A percentile compares a stretch with the other conserved stretches of the same genome.
These are phyloP conservation scores for Sebastes ruberrimus DNA, from an alignment of 2,797 vertebrate genomes.

Conservation along the genomic window DNA sequence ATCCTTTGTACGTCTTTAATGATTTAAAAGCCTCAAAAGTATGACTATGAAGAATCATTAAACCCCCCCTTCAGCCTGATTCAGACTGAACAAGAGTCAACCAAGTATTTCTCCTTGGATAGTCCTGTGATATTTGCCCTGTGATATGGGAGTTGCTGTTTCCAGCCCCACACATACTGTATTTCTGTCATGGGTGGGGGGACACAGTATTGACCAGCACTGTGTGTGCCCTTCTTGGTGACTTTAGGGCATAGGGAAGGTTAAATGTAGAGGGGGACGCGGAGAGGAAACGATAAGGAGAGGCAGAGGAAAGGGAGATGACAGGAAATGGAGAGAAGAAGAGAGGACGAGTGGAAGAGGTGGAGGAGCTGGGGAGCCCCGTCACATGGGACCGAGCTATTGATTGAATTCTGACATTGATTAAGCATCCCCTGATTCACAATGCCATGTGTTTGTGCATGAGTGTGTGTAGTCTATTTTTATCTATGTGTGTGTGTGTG, in stretches of 20 bases:
- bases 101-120: not conserved
- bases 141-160: not conserved
- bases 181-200: conserved; percentile 5
- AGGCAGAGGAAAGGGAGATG: conserved; percentile 46
- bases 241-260: conserved; percentile 54
- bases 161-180: not conserved
- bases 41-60: not conserved
- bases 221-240: conserved; percentile 33
- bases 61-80: not conserved
- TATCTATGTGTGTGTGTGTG: conserved; percentile 9
- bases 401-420: conserved; percentile 86
- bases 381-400: conserved; percentile 81
- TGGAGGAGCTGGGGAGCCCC: conserved; percentile 41
- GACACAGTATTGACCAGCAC: conserved; percentile 33
- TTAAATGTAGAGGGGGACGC: conserved; percentile 45
- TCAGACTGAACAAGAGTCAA: not conserved
- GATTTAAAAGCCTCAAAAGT: not conserved
- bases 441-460: conserved; percentile 67
- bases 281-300: conserved; percentile 39
- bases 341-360: conserved; percentile 33
- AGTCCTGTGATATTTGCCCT: not conserved
- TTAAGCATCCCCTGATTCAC: conserved; percentile 83
- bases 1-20: not conserved
- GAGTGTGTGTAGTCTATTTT: conserved; percentile 29
- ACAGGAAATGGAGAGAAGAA: conserved; percentile 49